Percentiles rank a stretch among this genome's conserved stretches.
phyloP scores from a whole-genome alignment of 92 coral and sea anemone species.

The Meandrina meandrites region DNA sequence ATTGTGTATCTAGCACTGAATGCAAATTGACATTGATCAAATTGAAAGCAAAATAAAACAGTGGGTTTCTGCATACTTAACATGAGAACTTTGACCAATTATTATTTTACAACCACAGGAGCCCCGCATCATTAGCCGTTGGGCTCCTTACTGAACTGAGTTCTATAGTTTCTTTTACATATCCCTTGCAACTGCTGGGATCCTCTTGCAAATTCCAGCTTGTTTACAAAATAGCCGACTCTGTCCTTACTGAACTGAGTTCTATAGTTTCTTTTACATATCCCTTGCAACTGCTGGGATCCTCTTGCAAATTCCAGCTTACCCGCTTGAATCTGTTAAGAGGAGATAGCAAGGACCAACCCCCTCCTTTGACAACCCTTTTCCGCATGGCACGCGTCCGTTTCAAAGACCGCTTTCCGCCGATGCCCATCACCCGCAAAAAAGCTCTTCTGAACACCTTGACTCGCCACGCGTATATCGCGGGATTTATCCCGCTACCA shows the following conservation, averaged over 20 bases:
- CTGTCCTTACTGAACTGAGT: neutral
- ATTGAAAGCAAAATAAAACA: neutral
- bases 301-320: neutral
- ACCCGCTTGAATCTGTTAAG: neutral
- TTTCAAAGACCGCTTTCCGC: neutral
- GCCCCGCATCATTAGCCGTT: neutral
- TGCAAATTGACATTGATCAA: neutral
- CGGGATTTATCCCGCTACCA: constrained; percentile 79
- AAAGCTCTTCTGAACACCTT: constrained; percentile 68
- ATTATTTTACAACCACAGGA: too few species aligned
- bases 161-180: neutral
- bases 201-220: neutral
- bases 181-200: neutral
- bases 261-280: neutral
- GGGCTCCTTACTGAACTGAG: neutral
- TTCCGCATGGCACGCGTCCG: neutral
- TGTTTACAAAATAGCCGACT: neutral
- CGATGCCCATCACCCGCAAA: constrained; percentile 22
- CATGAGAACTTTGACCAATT: neutral
- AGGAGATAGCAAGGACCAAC: neutral
- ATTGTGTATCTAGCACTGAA: neutral
- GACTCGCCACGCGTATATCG: constrained; percentile 70
- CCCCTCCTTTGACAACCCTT: neutral
- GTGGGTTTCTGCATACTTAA: neutral
- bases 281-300: neutral